phyloP scores from a whole-genome alignment of 2,113 vertebrate genomes.

The Murina feae region DNA sequence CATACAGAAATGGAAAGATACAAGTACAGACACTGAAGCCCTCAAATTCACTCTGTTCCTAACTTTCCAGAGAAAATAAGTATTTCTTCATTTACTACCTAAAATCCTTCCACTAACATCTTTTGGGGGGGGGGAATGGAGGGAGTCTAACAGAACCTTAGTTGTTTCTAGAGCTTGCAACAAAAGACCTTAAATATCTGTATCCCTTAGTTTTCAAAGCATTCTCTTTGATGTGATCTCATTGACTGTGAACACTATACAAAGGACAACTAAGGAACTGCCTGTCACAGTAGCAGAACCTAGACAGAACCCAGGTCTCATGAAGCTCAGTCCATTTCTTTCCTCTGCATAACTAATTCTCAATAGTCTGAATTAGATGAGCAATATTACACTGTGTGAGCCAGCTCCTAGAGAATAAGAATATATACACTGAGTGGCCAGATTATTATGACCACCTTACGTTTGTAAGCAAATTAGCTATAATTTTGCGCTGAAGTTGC shows the following conservation, averaged over 20 bases:
- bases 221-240: background rate
- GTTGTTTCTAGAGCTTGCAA: constrained; percentile 19
- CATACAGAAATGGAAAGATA: background rate
- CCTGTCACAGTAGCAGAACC: background rate
- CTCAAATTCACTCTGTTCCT: background rate
- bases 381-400: background rate
- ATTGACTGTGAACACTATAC: background rate
- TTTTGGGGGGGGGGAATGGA: too few relatives aligned
- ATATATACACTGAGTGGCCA: background rate
- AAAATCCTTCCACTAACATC: background rate
- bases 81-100: constrained; percentile 20
- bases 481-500: too few relatives aligned
- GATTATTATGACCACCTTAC: too few relatives aligned
- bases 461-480: too few relatives aligned
- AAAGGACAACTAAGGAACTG: constrained; percentile 2
- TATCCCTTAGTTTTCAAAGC: constrained; percentile 17
- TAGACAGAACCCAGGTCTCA: background rate
- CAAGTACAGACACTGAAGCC: background rate
- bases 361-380: background rate
- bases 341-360: background rate
- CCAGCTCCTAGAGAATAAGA: background rate
- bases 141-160: background rate
- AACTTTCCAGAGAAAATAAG: constrained; percentile 11
- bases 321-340: background rate
- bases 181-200: constrained; percentile 14